phyloP scores from a whole-genome alignment of 2,113 vertebrate species.

The Alosa alosa region DNA sequence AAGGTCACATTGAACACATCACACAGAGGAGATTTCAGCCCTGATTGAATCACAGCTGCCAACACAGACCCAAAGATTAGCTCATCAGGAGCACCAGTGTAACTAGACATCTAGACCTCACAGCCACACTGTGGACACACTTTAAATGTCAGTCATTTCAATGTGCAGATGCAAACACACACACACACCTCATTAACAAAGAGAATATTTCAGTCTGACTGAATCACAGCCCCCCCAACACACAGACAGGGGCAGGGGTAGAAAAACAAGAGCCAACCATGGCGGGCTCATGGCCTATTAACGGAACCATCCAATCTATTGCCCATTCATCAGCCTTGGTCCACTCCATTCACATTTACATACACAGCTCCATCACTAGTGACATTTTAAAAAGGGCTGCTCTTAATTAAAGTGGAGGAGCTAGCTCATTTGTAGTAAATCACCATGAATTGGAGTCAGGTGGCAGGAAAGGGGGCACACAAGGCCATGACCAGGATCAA shows the following conservation, averaged over 20 bases:
- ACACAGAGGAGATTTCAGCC: too few species aligned
- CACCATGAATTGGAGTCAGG: background rate
- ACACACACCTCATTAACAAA: conserved; percentile 14
- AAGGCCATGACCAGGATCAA: background rate
- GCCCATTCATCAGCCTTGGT: background rate
- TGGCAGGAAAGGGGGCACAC: background rate
- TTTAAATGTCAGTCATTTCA: background rate
- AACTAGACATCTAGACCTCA: too few species aligned
- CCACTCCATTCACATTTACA: background rate
- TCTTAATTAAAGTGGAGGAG: background rate
- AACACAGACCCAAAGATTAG: too few species aligned
- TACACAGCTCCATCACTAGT: background rate
- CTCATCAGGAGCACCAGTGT: too few species aligned
- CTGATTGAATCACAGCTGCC: too few species aligned
- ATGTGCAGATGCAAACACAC: background rate
- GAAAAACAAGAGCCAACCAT: background rate
- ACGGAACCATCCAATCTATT: background rate
- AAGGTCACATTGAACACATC: background rate
- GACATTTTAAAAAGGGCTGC: background rate
- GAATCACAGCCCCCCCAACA: background rate
- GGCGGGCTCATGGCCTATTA: background rate
- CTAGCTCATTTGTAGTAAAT: background rate
- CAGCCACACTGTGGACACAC: too few species aligned
- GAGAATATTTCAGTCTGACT: background rate
- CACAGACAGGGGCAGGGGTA: background rate